Evolutionary conservation across 1,140 invertebrate genomes (phyloP).

Genomic region (Bombus superbus): DNA sequence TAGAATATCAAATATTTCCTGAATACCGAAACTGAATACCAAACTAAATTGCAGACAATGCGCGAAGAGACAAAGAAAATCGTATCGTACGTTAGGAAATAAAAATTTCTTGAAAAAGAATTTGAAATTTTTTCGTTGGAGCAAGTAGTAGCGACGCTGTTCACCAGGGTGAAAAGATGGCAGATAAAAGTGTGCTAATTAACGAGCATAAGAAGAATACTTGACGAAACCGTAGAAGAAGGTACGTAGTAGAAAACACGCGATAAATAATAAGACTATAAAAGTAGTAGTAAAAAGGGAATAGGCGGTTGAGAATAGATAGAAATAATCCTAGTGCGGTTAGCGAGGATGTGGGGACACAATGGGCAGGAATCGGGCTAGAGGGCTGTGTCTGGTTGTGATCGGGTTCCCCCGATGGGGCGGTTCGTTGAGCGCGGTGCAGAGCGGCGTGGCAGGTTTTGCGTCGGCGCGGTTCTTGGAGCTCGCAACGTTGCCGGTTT

Average conservation of each 20-base stretch:
- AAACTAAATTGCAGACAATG: neutral
- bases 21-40: neutral
- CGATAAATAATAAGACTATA: neutral
- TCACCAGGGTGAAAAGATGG: slow-evolving; percentile 14
- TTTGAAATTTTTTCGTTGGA: slow-evolving; percentile 13
- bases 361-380: neutral
- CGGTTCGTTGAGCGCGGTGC: slow-evolving; percentile 56
- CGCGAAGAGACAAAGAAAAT: neutral
- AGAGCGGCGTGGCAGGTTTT: slow-evolving; percentile 38
- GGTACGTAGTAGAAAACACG: neutral
- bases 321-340: neutral
- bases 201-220: neutral
- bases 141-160: neutral
- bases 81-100: neutral
- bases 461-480: slow-evolving; percentile 56
- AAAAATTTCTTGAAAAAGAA: neutral
- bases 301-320: neutral
- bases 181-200: slow-evolving; percentile 30
- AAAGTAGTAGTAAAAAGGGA: no score
- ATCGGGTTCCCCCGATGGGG: slow-evolving; percentile 2
- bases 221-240: neutral
- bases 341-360: neutral
- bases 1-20: neutral
- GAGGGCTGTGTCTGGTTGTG: neutral
- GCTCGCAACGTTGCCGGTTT: slow-evolving; percentile 51